Percentiles rank a stretch among this genome's conserved stretches.
These are phyloP conservation scores for Drosophila borborema DNA, from an alignment of 2,888 invertebrate genomes.

Conservation along the genomic window DNA sequence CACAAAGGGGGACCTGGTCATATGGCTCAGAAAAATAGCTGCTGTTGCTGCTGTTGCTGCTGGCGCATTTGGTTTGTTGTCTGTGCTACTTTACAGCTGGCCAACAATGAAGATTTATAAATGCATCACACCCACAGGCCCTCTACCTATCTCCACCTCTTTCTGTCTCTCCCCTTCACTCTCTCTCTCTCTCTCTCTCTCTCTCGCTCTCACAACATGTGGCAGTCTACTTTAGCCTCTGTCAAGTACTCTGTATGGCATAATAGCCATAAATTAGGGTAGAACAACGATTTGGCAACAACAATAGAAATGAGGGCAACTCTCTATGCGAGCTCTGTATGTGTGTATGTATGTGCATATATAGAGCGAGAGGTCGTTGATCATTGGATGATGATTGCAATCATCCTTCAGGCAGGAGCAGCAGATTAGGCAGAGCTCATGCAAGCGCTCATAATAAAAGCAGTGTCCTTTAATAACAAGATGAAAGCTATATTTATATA, in stretches of 20 bases:
- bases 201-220: conserved; percentile 36
- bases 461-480: conserved; percentile 12
- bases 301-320: conserved; percentile 55
- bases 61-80: conserved; percentile 71
- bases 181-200: conserved; percentile 3
- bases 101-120: conserved; percentile 79
- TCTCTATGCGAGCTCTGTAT: background rate
- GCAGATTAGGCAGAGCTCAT: conserved; percentile 29
- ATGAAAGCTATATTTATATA: conserved; percentile 3
- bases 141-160: background rate
- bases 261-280: conserved; percentile 77
- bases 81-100: conserved; percentile 76
- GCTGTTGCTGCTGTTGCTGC: conserved; percentile 34
- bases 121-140: conserved; percentile 44
- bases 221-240: conserved; percentile 47
- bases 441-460: conserved; percentile 15
- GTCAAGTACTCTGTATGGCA: conserved; percentile 65
- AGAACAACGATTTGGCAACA: conserved; percentile 68
- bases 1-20: conserved; percentile 46
- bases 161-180: background rate
- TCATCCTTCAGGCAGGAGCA: conserved; percentile 13
- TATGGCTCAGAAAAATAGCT: conserved; percentile 57
- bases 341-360: background rate
- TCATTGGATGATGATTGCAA: conserved; percentile 57
- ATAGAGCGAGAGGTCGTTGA: conserved; percentile 45